Base-by-base conservation (phyloP, 2,797 vertebrate genomes). In the Melanogrammus aeglefinus region DNA sequence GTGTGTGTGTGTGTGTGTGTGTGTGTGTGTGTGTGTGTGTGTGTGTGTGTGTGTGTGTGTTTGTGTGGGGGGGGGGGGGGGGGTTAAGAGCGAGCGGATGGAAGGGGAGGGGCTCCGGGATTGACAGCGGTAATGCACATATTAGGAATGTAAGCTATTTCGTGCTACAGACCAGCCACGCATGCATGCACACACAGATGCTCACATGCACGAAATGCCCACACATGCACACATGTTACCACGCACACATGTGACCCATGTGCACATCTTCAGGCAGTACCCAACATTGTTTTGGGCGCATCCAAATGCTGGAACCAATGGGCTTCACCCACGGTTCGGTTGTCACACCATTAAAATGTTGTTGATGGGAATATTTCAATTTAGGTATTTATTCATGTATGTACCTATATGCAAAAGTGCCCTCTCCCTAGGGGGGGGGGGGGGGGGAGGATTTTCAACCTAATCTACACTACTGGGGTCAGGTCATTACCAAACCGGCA, bases 211-310 rank as follows among this genome's bases (percentile, higher is more conserved):
- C n/a, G n/a, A 63, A 63, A 63, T 63, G 57, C 57, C 57, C 57
- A 63, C 57, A 63, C 57, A 63, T 63, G 13, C 35, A 38, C 33
- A 38, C 29, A 73, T 21, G 18, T 33, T 33, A 29, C 2, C 72
- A 36, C 72, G 36, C 74, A 57, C 74, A 35, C 79, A 81, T 57
- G 47, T 7, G 16, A 63, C 57, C 57, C 24, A n/a, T 9, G n/a
- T 24, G 57, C 57, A n/a, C 57, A n/a, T 63, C 57, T n/a, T n/a
- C 6, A 63, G 57, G 21, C 57, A 88, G 31, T 86, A 83, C 76
- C 80, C 39, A 88, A 88, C 87, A 83, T 75, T 39, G 9, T 39
- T 39, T 80, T 79, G 74, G 85, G 88, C 85, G 84, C 80, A 85
- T 85, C 86, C 84, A 85, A 87, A 82, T 72, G 81, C 39, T 73